These are phyloP conservation scores for Matsumurasca onukii DNA, from an alignment of 1,140 invertebrate genomes.

Conservation along the genomic window DNA sequence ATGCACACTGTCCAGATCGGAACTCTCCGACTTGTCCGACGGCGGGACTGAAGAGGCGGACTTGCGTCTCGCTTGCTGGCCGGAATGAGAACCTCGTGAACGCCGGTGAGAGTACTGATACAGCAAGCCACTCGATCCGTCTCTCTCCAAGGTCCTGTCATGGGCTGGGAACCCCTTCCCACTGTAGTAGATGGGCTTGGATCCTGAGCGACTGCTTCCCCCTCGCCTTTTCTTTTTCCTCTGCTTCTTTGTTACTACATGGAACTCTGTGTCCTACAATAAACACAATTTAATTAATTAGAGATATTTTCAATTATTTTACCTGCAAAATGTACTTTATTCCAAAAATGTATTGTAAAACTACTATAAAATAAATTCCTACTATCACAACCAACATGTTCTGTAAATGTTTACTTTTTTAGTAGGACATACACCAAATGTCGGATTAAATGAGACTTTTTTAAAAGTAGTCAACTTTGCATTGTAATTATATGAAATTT, in stretches of 20 bases:
- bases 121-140: constrained; percentile 28
- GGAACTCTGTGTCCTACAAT: constrained; percentile 55
- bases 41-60: constrained; percentile 62
- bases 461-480: too few species aligned
- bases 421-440: too few species aligned
- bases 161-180: constrained; percentile 20
- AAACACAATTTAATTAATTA: too few species aligned
- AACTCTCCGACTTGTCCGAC: constrained; percentile 71
- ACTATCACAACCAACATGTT: too few species aligned
- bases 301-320: too few species aligned
- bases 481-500: too few species aligned
- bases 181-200: constrained; percentile 5
- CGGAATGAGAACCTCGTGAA: constrained; percentile 36
- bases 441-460: too few species aligned
- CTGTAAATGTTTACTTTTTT: too few species aligned
- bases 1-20: constrained; percentile 70
- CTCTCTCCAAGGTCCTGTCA: constrained; percentile 2
- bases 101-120: constrained; percentile 31
- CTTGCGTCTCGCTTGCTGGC: constrained; percentile 48
- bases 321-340: too few species aligned
- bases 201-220: neutral
- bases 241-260: constrained; percentile 70
- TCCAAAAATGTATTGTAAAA: too few species aligned
- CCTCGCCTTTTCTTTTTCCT: constrained; percentile 55
- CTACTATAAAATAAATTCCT: too few species aligned